These are phyloP conservation scores for Probosciger aterrimus DNA, from an alignment of 2,113 vertebrate genomes.

Conservation along the genomic window DNA sequence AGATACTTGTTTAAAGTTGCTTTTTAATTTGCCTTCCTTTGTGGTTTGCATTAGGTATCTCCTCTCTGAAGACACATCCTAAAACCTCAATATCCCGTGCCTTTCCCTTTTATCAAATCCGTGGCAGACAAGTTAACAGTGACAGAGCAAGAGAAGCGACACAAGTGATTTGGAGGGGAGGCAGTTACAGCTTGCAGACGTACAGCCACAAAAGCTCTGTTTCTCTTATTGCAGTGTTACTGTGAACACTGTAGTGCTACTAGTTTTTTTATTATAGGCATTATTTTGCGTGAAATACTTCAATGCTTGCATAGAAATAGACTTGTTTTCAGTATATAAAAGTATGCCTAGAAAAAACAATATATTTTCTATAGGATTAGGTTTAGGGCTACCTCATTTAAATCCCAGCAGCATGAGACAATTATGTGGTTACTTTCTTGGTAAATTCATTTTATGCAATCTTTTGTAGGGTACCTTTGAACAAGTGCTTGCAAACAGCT, in stretches of 20 bases:
- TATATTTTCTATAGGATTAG: background rate
- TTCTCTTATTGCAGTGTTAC: background rate
- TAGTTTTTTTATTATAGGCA: background rate
- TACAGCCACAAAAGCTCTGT: background rate
- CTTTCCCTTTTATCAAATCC: background rate
- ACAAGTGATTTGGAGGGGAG: background rate
- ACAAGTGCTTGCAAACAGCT: background rate
- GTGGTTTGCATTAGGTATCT: background rate
- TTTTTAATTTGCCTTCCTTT: background rate
- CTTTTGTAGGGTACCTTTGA: background rate
- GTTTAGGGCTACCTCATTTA: background rate
- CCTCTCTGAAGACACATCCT: background rate
- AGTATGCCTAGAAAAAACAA: background rate
- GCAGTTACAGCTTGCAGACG: background rate
- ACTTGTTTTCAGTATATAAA: background rate
- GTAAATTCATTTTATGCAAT: background rate
- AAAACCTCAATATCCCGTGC: background rate
- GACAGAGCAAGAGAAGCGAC: background rate
- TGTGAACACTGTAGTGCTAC: background rate
- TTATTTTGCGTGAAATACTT: background rate
- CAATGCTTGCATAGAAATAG: background rate
- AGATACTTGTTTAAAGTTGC: background rate
- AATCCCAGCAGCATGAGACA: background rate
- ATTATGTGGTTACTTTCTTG: background rate
- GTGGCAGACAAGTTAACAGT: background rate